These are phyloP conservation scores for Trissolcus basalis DNA, from an alignment of 1,140 invertebrate genomes.

Conservation along the genomic window DNA sequence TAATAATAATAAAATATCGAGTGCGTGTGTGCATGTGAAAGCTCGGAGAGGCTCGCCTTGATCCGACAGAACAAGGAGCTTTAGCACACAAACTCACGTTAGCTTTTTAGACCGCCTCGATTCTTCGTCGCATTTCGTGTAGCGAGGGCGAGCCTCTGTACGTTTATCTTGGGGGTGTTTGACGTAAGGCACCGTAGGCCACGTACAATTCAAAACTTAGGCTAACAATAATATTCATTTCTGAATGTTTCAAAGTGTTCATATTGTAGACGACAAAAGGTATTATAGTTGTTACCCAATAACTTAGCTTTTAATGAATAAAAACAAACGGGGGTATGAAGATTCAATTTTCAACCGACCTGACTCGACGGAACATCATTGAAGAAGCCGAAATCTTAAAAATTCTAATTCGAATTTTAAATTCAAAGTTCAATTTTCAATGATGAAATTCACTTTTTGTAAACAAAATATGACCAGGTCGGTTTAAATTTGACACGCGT, in stretches of 20 bases:
- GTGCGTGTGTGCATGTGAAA: slow-evolving; percentile 17
- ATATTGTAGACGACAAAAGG: slow-evolving; percentile 52
- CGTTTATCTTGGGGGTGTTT: slow-evolving; percentile 13
- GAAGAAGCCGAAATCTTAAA: too few species aligned
- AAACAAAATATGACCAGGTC: too few species aligned
- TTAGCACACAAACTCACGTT: slow-evolving; percentile 48
- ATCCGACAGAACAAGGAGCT: slow-evolving; percentile 19
- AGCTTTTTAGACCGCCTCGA: slow-evolving; percentile 33
- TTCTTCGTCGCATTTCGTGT: slow-evolving; percentile 41
- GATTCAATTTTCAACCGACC: background rate
- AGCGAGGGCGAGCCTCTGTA: slow-evolving; percentile 20
- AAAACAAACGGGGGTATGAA: background rate
- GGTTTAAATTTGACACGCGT: background rate
- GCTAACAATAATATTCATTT: slow-evolving; percentile 59
- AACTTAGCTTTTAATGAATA: slow-evolving; percentile 38
- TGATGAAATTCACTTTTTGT: too few species aligned
- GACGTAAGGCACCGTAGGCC: slow-evolving; percentile 30
- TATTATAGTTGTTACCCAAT: slow-evolving; percentile 49
- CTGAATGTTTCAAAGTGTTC: slow-evolving; percentile 64
- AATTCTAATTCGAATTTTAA: too few species aligned
- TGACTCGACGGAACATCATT: too few species aligned
- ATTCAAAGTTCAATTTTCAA: too few species aligned
- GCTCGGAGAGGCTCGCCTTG: slow-evolving; percentile 18
- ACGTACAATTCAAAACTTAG: slow-evolving; percentile 49
- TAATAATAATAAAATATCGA: slow-evolving; percentile 7